Conservation (phyloP, 2,797 vertebrate species). For the Parauchenoglanis ngamensis region DNA sequence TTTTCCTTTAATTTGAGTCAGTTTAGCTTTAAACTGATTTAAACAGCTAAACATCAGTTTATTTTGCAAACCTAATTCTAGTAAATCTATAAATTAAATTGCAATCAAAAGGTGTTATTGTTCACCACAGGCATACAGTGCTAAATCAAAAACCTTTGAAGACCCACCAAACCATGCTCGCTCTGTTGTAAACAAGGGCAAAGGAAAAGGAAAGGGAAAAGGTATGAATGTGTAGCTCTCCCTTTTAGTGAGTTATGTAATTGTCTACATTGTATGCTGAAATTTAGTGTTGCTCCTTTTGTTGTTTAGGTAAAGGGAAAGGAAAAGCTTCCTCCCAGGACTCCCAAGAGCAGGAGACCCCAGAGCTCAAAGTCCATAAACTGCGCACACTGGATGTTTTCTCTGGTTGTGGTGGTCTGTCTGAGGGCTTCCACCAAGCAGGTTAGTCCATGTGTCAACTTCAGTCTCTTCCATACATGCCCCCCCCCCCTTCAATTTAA, state of each 20-base stretch:
- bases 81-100: background rate
- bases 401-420: slow-evolving; percentile 93
- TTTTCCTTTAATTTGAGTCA: background rate
- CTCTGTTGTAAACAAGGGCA: slow-evolving; percentile 85
- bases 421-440: slow-evolving; percentile 97
- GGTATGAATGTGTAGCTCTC: slow-evolving; percentile 67
- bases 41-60: background rate
- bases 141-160: slow-evolving; percentile 89
- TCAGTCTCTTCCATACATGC: background rate
- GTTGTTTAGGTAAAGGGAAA: slow-evolving; percentile 84
- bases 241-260: background rate
- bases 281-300: background rate
- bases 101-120: background rate
- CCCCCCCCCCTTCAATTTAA: background rate
- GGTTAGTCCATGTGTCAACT: slow-evolving; percentile 67
- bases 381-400: slow-evolving; percentile 92
- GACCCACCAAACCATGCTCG: slow-evolving; percentile 97
- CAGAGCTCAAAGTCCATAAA: slow-evolving; percentile 73
- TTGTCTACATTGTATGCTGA: background rate
- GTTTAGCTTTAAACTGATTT: background rate
- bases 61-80: background rate
- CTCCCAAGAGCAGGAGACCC: slow-evolving; percentile 67
- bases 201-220: slow-evolving; percentile 97
- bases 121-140: slow-evolving; percentile 84
- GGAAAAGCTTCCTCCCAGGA: slow-evolving; percentile 76